These are phyloP conservation scores for Spodoptera littoralis DNA, from an alignment of 2,888 invertebrate species.

Conservation along the genomic window DNA sequence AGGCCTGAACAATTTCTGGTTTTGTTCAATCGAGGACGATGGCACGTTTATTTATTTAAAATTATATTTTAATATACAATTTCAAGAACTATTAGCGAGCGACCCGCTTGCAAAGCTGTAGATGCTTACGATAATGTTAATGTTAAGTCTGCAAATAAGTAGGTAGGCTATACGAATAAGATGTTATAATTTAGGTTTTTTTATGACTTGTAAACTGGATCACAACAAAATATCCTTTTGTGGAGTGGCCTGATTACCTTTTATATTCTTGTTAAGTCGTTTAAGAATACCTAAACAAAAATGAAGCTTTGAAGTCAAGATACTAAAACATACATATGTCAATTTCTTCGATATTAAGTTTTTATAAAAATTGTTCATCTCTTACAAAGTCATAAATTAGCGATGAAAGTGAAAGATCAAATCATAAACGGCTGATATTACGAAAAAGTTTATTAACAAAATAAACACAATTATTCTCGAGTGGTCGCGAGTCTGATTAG, in stretches of 20 bases:
- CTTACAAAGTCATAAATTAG: too few relatives aligned
- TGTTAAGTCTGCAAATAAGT: slow-evolving; percentile 2
- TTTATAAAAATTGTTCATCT: too few relatives aligned
- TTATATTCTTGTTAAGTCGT: slow-evolving; percentile 2
- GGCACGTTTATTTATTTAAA: slow-evolving; percentile 21
- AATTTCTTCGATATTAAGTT: too few relatives aligned
- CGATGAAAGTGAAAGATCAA: too few relatives aligned
- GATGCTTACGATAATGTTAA: slow-evolving; percentile 24
- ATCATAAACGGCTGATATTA: too few relatives aligned
- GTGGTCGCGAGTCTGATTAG: too few relatives aligned
- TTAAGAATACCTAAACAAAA: neutral
- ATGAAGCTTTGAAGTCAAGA: neutral
- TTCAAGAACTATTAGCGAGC: slow-evolving; percentile 10
- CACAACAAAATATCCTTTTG: slow-evolving; percentile 5
- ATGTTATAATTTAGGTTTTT: slow-evolving; percentile 19
- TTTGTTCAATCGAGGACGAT: slow-evolving; percentile 58
- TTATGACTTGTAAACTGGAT: slow-evolving; percentile 22
- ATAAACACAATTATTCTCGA: too few relatives aligned
- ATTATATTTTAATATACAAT: slow-evolving; percentile 27
- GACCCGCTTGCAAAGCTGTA: slow-evolving; percentile 22
- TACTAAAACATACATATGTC: too few relatives aligned
- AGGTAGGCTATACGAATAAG: slow-evolving; percentile 5
- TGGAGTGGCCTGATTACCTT: slow-evolving; percentile 17
- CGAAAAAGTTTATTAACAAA: too few relatives aligned
- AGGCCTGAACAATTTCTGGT: slow-evolving; percentile 65